Evolutionary conservation across 2,888 invertebrate genomes (phyloP).

Genomic region (Hyalella azteca): DNA sequence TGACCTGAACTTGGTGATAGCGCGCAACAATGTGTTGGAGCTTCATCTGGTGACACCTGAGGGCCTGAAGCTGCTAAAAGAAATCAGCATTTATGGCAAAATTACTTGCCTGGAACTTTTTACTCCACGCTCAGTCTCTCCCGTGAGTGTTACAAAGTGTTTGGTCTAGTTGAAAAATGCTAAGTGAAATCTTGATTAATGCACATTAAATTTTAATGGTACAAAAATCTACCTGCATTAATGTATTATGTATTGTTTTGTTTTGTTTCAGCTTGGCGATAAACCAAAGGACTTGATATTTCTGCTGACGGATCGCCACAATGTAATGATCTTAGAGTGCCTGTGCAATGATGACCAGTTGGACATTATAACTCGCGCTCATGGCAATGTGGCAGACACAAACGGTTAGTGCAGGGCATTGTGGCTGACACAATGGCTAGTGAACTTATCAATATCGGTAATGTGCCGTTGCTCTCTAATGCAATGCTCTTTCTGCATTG

Average conservation of each 20-base stretch:
- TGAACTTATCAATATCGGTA: no score
- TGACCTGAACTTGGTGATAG: conserved; percentile 93
- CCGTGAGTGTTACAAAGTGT: conserved; percentile 63
- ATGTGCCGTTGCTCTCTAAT: no score
- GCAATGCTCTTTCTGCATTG: no score
- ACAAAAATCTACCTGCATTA: no score
- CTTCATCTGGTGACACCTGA: conserved; percentile 96
- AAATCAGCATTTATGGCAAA: conserved; percentile 82
- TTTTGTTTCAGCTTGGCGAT: not conserved
- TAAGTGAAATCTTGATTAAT: no score
- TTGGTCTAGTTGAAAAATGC: not conserved
- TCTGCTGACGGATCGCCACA: conserved; percentile 89
- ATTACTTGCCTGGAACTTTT: conserved; percentile 95
- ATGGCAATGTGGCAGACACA: conserved; percentile 93
- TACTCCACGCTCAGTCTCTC: conserved; percentile 73
- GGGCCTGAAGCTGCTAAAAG: conserved; percentile 91
- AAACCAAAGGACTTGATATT: conserved; percentile 82
- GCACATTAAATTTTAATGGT: no score
- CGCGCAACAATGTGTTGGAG: conserved; percentile 92
- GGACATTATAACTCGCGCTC: conserved; percentile 92
- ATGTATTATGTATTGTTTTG: not conserved
- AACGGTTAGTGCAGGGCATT: conserved; percentile 70
- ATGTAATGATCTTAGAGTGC: conserved; percentile 97
- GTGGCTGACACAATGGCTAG: not conserved
- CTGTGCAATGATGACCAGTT: conserved; percentile 78